Evolutionary conservation across 92 coral and sea anemone species (phyloP), one percentile per base, ranked within the genome.

Genomic region (Porites evermanni): DNA sequence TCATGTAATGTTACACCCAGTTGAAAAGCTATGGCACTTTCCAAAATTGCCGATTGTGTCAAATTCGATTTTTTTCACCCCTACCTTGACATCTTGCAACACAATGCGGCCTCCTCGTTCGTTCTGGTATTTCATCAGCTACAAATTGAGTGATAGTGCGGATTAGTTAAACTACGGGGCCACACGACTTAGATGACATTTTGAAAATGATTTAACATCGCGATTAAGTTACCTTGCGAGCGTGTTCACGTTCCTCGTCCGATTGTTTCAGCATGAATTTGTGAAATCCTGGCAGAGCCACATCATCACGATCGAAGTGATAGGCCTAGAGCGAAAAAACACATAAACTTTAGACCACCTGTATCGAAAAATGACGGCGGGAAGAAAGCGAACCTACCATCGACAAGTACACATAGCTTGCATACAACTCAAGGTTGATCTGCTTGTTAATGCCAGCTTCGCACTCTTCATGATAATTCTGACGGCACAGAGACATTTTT

Each of bases 271-370:
- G 80, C 92, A 97, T 91, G 87, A 93, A 95, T 87, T 97, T 95
- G 91, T 95, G 96, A 78, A 93, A 91, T 47, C 98, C 98, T 2
- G 83, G 79, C 61, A 93, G 77, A 17, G 95, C 99, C 74, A 97
- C 93, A 89, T 97, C 99, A 80, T 97, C 99, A 75, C 99, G 99
- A 79, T 97, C 98, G 74, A 97, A 97, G 72, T 95, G 95, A 79
- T 88, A 93, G 72, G 99, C 98, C 98, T 95, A 69, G 7, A 66
- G 63, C 53, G 47, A 80, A 74, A 65, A 72, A 98, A 96, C 98
- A 63, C 6, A 11, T 14, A 18, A 1, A 4, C 32, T 2, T 81
- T 60, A 67, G 67, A 8, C 4, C 16, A 54, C 1, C 9, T 54
- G 7, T 2, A 54, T 1, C 13, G 59, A 54, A 12, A 47, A 13